Conservation (phyloP, 2,888 invertebrate genomes). For the Pherbina coryleti region DNA sequence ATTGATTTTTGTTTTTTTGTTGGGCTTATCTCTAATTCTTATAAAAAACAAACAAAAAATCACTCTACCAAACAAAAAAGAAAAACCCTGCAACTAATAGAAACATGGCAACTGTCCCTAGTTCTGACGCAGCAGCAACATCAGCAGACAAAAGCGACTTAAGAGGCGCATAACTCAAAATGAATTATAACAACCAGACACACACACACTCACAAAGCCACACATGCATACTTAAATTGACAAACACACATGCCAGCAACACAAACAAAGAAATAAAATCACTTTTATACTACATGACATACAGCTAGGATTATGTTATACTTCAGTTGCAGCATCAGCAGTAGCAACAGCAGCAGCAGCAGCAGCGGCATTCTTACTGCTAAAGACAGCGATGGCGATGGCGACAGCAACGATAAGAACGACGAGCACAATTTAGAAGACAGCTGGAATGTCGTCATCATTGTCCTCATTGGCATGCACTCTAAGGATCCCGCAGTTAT, state of each 20-base stretch:
- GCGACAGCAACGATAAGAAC: background rate
- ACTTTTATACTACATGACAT: constrained; percentile 1
- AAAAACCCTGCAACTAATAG: background rate
- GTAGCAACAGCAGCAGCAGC: background rate
- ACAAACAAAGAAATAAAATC: constrained; percentile 16
- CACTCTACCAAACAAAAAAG: too few species aligned
- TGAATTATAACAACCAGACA: constrained; percentile 21
- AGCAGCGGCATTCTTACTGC: background rate
- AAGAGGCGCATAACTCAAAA: background rate
- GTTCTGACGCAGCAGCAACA: background rate
- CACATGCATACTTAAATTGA: background rate
- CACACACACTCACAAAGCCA: constrained; percentile 2
- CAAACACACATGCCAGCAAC: background rate
- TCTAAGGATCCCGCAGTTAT: background rate
- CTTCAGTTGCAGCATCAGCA: constrained; percentile 13
- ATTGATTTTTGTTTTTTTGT: too few species aligned
- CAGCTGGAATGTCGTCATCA: background rate
- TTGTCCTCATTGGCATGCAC: constrained; percentile 4
- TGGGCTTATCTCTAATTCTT: too few species aligned
- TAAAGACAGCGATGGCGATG: background rate
- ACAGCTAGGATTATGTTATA: constrained; percentile 15
- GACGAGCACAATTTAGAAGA: background rate
- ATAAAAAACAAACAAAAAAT: too few species aligned
- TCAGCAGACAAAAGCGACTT: constrained; percentile 20
- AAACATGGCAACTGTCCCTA: background rate